These are phyloP conservation scores for Marisa cornuarietis DNA, from an alignment of 1,140 invertebrate species.

Conservation along the genomic window DNA sequence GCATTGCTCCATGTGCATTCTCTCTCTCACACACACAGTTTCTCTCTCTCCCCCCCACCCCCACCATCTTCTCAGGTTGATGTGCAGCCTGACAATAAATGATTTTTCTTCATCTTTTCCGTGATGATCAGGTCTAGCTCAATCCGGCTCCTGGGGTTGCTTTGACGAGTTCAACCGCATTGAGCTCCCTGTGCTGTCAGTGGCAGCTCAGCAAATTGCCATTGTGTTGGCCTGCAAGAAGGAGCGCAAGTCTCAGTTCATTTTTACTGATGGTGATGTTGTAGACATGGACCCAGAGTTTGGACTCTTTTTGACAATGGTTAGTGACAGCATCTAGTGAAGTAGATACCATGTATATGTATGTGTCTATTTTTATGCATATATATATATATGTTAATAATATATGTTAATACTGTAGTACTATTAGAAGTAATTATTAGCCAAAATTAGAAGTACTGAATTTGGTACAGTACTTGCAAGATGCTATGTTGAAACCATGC, in stretches of 20 bases:
- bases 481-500: too few species aligned
- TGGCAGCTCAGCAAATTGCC: conserved; percentile 95
- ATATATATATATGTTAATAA: too few species aligned
- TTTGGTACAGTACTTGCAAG: too few species aligned
- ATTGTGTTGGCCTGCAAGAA: conserved; percentile 93
- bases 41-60: too few species aligned
- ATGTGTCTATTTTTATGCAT: too few species aligned
- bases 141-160: conserved; percentile 96
- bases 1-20: too few species aligned
- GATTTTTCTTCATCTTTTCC: not conserved
- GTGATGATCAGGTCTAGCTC: conserved; percentile 78
- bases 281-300: conserved; percentile 96
- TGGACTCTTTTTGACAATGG: conserved; percentile 98
- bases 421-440: too few species aligned
- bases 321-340: conserved; percentile 61
- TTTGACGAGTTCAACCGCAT: conserved; percentile 98
- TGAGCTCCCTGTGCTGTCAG: conserved; percentile 92
- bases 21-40: too few species aligned
- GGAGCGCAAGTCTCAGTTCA: conserved; percentile 84
- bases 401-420: too few species aligned
- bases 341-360: not conserved
- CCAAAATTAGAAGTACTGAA: too few species aligned
- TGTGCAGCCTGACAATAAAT: too few species aligned
- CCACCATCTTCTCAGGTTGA: too few species aligned
- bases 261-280: conserved; percentile 93